Conservation (phyloP, 2,797 vertebrate genomes). For the Siniperca undulata region DNA sequence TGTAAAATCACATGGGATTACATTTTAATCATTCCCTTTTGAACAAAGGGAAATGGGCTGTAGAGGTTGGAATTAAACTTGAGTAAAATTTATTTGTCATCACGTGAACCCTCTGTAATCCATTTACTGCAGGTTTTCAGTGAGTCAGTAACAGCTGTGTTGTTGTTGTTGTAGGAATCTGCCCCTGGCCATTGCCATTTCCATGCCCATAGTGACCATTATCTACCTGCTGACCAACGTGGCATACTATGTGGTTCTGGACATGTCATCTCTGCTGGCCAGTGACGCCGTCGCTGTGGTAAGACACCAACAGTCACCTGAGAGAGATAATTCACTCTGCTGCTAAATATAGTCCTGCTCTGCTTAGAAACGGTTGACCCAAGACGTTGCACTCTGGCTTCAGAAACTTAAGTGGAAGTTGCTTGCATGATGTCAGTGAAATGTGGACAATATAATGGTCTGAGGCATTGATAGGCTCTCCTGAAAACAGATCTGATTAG, state of each 20-base stretch:
- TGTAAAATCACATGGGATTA: background rate
- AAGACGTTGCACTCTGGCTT: background rate
- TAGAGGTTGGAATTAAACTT: background rate
- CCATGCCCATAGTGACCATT: slow-evolving; percentile 89
- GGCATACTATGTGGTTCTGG: slow-evolving; percentile 89
- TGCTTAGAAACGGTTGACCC: slow-evolving; percentile 10
- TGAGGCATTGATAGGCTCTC: background rate
- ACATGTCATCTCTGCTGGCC: slow-evolving; percentile 87
- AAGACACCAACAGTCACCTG: slow-evolving; percentile 56
- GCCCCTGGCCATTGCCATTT: slow-evolving; percentile 89
- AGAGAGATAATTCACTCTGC: slow-evolving; percentile 11
- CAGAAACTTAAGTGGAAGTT: background rate
- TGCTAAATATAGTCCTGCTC: slow-evolving; percentile 57
- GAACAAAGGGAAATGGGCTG: background rate
- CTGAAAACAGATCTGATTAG: background rate
- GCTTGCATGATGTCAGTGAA: background rate
- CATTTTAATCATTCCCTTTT: background rate
- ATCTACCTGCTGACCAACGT: slow-evolving; percentile 91
- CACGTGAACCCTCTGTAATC: background rate
- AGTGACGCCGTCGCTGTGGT: slow-evolving; percentile 91
- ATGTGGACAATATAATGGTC: no score
- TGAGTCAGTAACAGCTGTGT: background rate
- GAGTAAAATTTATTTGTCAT: background rate
- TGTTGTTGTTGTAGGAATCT: slow-evolving; percentile 84
- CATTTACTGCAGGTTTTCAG: background rate